Conservation (phyloP, 2,797 vertebrate genomes). For the Molossus alvarezi region DNA sequence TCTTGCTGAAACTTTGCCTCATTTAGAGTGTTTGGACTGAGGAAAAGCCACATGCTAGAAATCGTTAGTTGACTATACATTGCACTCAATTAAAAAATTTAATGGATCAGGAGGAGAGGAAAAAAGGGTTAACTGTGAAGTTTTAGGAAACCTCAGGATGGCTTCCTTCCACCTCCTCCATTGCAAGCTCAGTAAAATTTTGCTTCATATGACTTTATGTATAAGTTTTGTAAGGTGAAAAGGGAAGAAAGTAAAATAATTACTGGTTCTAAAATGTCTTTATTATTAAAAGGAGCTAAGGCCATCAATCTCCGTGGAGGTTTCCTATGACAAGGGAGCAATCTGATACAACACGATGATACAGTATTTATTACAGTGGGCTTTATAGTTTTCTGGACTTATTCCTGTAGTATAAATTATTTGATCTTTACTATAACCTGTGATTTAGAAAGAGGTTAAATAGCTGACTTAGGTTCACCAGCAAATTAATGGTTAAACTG, state of each 20-base stretch:
- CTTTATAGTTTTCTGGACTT: neutral
- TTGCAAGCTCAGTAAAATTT: slow-evolving; percentile 23
- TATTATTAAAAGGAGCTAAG: neutral
- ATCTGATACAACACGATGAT: neutral
- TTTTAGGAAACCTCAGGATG: neutral
- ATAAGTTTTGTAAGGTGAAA: neutral
- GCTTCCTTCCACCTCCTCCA: neutral
- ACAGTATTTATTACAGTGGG: neutral
- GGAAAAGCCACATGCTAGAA: neutral
- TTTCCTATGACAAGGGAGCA: neutral
- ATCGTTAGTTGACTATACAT: too few relatives aligned
- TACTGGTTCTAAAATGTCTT: neutral
- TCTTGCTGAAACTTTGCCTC: neutral
- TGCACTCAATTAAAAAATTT: neutral
- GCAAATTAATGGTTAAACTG: neutral
- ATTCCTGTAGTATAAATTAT: neutral
- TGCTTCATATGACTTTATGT: neutral
- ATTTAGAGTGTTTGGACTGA: neutral
- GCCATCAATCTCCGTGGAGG: neutral
- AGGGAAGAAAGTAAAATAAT: neutral
- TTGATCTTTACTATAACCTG: slow-evolving; percentile 8
- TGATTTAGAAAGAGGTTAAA: neutral
- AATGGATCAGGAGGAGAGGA: neutral
- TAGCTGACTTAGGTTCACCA: neutral
- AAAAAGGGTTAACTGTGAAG: neutral